Base-by-base conservation (phyloP, 2,113 vertebrate genomes). In the Crocuta crocuta region DNA sequence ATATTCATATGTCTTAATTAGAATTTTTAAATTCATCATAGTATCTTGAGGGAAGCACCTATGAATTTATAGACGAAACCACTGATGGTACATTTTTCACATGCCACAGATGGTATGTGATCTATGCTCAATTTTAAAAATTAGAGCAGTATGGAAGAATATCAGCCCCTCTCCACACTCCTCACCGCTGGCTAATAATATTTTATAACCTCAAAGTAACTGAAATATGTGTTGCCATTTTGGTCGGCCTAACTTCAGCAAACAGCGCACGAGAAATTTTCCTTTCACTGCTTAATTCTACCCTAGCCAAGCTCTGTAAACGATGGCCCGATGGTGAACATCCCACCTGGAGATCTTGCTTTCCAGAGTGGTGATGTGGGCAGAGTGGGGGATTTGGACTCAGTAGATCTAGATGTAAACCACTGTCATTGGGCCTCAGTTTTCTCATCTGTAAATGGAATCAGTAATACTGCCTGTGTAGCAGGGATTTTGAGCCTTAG, bases 1-100 rank as follows among this genome's bases (percentile, higher is more conserved):
- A 23, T 87, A 28, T 71, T 33, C 39, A 8, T 89, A 6, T 5
- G 33, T 84, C 53, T 92, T 73, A 81, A n/a, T 79, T 87, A 80
- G 5, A 80, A 48, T 35, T 74, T 74, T 43, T 45, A 43, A 83
- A 73, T 33, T 17, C 10, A 65, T n/a, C 43, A 10, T 63, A 80
- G 33, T 80, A 61, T 26, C 5, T 61, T 94, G 80, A 66, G n/a
- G 74, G 10, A 93, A 92, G 78, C 8, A n/a, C 3, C 4, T 35
- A 65, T 35, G 82, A 68, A 68, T 78, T 88, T 95, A 76, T 66
- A 78, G 50, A 43, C 88, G 68, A 94, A 88, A 84, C 91, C 31
- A 58, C 8, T 63, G 63, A 61, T 85, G 63, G 48, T 48, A 23
- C 26, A 55, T 85, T 80, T 93, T 83, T 35, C 80, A 45, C 31